A percentile compares a stretch with the other conserved stretches of the same genome.
These are phyloP conservation scores for Echiichthys vipera DNA, from an alignment of 2,797 vertebrate genomes.

Conservation along the genomic window DNA sequence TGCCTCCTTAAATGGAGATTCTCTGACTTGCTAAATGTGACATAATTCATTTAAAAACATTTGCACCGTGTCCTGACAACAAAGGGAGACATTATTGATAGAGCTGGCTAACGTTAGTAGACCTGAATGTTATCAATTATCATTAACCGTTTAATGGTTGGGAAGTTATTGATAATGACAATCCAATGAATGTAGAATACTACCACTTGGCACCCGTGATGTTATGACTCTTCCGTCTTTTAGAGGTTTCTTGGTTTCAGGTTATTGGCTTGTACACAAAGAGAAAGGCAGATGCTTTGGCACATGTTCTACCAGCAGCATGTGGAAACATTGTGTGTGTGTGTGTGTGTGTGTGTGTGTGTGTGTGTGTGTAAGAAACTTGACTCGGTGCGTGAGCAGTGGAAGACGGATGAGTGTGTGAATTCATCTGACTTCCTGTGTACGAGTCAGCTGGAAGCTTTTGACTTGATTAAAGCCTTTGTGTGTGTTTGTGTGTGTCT, in stretches of 20 bases:
- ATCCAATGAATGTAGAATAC: too few species aligned
- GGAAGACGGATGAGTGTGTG: constrained; percentile 72
- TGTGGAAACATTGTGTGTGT: constrained; percentile 21
- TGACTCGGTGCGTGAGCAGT: constrained; percentile 26
- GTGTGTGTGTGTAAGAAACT: constrained; percentile 17
- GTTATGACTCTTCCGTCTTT: too few species aligned
- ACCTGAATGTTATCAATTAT: too few species aligned
- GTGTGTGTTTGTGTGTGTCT: constrained; percentile 32
- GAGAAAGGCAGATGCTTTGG: constrained; percentile 65
- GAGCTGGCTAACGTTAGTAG: too few species aligned
- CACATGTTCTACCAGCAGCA: constrained; percentile 33
- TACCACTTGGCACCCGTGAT: too few species aligned
- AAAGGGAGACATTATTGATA: too few species aligned
- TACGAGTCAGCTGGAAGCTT: constrained; percentile 65
- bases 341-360: constrained; percentile 34
- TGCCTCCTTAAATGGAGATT: too few species aligned
- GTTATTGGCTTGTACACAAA: constrained; percentile 51
- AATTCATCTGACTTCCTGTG: constrained; percentile 75
- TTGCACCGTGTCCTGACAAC: too few species aligned
- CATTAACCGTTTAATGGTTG: too few species aligned
- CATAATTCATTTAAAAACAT: too few species aligned
- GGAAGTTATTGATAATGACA: too few species aligned
- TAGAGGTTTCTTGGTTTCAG: constrained; percentile 60
- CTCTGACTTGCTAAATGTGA: too few species aligned
- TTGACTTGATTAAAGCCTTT: constrained; percentile 65